Evolutionary conservation across 2,113 vertebrate species (phyloP).

Genomic region (Macroglossus sobrinus): DNA sequence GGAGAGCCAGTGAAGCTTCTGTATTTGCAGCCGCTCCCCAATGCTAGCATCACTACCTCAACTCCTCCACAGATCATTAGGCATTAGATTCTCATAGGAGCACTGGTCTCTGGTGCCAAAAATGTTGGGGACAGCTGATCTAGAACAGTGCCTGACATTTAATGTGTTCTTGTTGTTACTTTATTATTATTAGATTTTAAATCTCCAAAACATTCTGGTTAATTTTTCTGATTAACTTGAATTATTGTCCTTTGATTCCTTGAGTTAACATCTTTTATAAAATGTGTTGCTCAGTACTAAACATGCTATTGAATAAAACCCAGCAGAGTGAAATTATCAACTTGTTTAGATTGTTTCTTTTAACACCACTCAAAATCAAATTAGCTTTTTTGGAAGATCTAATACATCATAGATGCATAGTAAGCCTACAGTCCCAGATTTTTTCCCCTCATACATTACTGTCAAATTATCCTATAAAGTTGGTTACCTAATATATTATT

Average conservation of each 20-base stretch:
- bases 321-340: neutral
- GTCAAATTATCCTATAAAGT: neutral
- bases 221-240: neutral
- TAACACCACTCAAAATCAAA: neutral
- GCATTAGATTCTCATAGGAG: no score
- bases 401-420: neutral
- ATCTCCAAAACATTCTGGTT: neutral
- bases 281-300: neutral
- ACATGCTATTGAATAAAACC: neutral
- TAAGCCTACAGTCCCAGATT: neutral
- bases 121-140: neutral
- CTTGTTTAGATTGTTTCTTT: neutral
- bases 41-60: no score
- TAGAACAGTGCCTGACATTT: neutral
- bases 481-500: neutral
- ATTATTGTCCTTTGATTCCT: neutral
- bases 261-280: neutral
- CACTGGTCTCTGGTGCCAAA: no score
- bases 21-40: no score
- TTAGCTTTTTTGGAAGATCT: neutral
- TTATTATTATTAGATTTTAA: neutral
- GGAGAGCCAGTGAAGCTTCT: no score
- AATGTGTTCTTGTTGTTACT: neutral
- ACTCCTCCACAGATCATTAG: no score
- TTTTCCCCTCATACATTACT: neutral